These are phyloP conservation scores for Spatulosminthurus flaviceps DNA, from an alignment of 2,888 invertebrate species.

Conservation along the genomic window DNA sequence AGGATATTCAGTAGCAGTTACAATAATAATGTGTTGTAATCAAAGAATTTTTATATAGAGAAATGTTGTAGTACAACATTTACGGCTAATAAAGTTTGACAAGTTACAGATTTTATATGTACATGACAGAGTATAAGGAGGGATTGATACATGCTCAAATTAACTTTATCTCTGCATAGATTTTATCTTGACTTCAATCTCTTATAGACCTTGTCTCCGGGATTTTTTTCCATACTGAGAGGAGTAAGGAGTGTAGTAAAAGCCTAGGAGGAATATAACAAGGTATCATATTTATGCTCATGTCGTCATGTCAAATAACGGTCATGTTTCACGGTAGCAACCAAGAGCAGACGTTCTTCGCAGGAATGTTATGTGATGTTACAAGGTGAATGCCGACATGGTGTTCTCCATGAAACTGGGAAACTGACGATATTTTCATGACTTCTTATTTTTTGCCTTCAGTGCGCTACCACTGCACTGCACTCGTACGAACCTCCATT, in stretches of 20 bases:
- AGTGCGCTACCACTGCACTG: no score
- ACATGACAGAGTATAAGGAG: neutral
- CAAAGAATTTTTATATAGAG: no score
- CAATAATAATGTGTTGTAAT: no score
- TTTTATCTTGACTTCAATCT: neutral
- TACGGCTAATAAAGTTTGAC: slow-evolving; percentile 2
- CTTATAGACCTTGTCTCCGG: no score
- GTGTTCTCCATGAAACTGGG: slow-evolving; percentile 20
- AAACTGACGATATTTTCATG: neutral
- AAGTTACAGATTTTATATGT: neutral
- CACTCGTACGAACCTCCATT: no score
- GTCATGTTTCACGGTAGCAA: slow-evolving; percentile 33
- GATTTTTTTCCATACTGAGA: no score
- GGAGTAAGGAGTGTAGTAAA: slow-evolving; percentile 8
- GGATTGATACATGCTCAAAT: neutral
- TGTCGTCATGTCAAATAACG: slow-evolving; percentile 44
- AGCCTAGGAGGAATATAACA: slow-evolving; percentile 16
- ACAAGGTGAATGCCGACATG: slow-evolving; percentile 37
- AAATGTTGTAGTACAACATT: no score
- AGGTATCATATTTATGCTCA: slow-evolving; percentile 34
- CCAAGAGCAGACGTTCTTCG: neutral
- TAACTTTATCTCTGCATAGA: neutral
- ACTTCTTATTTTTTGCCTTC: neutral
- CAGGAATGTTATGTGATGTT: slow-evolving; percentile 24
- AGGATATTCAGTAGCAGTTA: no score